Evolutionary conservation across 2,888 invertebrate species (phyloP).

Genomic region (Phragmatobia fuliginosa): DNA sequence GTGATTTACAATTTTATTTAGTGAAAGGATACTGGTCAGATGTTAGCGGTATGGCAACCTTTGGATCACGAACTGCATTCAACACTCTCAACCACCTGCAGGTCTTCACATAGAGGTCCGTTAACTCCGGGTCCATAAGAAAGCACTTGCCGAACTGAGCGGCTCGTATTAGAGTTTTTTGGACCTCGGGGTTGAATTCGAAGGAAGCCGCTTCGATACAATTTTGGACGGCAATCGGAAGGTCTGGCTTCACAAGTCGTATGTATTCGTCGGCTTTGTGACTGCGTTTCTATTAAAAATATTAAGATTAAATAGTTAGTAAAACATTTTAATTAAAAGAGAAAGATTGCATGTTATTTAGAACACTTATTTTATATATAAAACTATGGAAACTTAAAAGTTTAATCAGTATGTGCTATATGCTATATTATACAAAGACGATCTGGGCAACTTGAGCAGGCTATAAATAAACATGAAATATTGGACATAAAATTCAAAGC

Average conservation of each 20-base stretch:
- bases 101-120: constrained; percentile 93
- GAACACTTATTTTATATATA: no score
- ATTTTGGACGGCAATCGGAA: constrained; percentile 94
- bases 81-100: constrained; percentile 95
- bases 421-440: no score
- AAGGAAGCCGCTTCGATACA: constrained; percentile 97
- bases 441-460: no score
- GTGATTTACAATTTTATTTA: no score
- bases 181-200: constrained; percentile 94
- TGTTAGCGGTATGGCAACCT: constrained; percentile 96
- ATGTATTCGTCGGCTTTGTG: constrained; percentile 98
- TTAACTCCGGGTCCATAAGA: constrained; percentile 90
- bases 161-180: constrained; percentile 95
- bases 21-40: constrained; percentile 93
- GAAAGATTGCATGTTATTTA: no score
- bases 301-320: constrained; percentile 24
- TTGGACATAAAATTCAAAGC: no score
- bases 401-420: no score
- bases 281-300: constrained; percentile 90
- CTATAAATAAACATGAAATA: no score
- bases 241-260: constrained; percentile 92
- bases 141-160: constrained; percentile 99
- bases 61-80: constrained; percentile 94
- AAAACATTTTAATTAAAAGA: no score
- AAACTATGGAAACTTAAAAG: no score